Conservation (phyloP, 2,797 vertebrate genomes). For the Mareca strepera region DNA sequence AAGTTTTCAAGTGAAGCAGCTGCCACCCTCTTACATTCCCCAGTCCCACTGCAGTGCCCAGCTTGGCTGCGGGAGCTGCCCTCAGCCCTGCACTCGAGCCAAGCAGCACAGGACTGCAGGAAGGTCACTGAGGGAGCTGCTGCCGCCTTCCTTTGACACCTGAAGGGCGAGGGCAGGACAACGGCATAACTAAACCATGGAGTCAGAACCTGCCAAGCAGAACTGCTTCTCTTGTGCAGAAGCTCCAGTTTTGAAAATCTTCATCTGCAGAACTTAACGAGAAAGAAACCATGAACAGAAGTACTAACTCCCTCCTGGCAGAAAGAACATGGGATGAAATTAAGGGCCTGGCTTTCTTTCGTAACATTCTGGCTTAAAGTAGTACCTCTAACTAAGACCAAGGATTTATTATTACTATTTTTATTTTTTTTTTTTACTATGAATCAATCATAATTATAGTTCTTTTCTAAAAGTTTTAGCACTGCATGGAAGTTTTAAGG, state of each 20-base stretch:
- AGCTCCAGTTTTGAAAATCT: background rate
- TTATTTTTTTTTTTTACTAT: background rate
- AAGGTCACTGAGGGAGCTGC: background rate
- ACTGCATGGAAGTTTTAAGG: background rate
- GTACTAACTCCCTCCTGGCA: background rate
- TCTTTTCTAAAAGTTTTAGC: background rate
- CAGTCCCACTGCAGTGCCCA: background rate
- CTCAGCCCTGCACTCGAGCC: background rate
- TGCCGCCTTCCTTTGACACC: background rate
- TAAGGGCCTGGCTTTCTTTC: background rate
- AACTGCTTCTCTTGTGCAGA: background rate
- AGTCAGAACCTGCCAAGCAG: background rate
- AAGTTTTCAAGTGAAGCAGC: background rate
- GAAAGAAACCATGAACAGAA: background rate
- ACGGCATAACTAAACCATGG: fast-evolving
- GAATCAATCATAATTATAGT: background rate
- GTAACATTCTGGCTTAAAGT: background rate
- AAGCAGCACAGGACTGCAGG: background rate
- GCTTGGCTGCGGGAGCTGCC: background rate
- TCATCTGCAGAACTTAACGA: background rate
- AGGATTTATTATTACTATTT: background rate
- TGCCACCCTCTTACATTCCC: background rate
- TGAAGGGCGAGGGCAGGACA: background rate
- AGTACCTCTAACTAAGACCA: background rate
- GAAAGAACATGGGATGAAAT: background rate